phyloP scores from a whole-genome alignment of 2,113 vertebrate genomes.

The Diphyllodes magnificus region DNA sequence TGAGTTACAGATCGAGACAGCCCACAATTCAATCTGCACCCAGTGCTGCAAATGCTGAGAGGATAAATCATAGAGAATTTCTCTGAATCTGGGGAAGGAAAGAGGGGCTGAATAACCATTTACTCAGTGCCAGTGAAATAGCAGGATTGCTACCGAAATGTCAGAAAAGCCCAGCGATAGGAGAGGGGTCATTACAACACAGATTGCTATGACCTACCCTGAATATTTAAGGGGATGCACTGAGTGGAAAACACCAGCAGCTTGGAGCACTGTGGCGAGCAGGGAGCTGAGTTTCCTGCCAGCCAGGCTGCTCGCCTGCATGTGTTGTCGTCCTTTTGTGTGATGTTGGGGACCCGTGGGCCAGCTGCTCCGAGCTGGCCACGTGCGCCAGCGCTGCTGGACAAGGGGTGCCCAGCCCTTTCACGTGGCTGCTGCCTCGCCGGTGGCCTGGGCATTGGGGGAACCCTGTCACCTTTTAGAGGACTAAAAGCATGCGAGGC shows the following conservation, averaged over 20 bases:
- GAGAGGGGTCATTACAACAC: background rate
- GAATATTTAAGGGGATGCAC: background rate
- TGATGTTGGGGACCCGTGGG: rapidly evolving
- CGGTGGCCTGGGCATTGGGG: background rate
- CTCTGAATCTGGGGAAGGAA: background rate
- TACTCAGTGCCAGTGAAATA: background rate
- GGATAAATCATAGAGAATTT: slow-evolving; percentile 51
- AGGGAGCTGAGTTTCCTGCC: background rate
- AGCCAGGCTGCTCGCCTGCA: background rate
- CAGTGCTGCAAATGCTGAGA: background rate
- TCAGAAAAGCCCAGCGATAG: background rate
- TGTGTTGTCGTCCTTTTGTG: background rate
- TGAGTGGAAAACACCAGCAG: background rate
- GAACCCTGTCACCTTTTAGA: rapidly evolving
- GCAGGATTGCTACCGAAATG: background rate
- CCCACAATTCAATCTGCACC: slow-evolving; percentile 9
- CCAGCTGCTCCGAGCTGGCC: background rate
- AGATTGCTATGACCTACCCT: background rate
- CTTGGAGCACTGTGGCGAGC: background rate
- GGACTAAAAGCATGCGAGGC: background rate
- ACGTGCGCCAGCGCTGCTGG: rapidly evolving
- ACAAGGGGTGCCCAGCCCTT: background rate
- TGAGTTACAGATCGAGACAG: background rate
- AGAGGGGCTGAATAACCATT: background rate
- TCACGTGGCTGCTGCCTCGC: background rate